Conservation (phyloP, 1,140 invertebrate species). For the Drosophila cardini region DNA sequence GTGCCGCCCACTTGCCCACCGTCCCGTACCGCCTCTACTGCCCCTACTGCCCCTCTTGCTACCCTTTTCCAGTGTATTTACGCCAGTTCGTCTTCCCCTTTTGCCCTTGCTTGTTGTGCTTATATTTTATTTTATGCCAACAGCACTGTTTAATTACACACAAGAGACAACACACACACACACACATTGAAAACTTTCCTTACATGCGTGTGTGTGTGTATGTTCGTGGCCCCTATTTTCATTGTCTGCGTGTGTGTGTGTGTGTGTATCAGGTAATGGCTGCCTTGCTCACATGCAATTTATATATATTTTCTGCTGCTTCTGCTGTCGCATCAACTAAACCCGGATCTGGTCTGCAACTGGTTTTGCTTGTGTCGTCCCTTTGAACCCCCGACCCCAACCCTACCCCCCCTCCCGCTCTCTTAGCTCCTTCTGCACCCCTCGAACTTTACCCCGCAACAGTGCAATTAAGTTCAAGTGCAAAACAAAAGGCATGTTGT, state of each 20-base stretch:
- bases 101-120: constrained; percentile 56
- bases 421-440: too few relatives aligned
- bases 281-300: constrained; percentile 79
- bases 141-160: constrained; percentile 82
- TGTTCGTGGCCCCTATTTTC: constrained; percentile 28
- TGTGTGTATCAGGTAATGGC: constrained; percentile 73
- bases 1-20: constrained; percentile 1
- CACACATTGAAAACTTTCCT: constrained; percentile 40
- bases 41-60: constrained; percentile 23
- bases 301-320: constrained; percentile 66
- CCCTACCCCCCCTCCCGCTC: constrained; percentile 2
- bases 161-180: constrained; percentile 74
- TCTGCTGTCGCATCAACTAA: constrained; percentile 48
- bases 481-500: constrained; percentile 80
- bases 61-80: constrained; percentile 1
- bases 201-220: constrained; percentile 12
- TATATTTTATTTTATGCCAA: constrained; percentile 82
- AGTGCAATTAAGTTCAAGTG: constrained; percentile 80
- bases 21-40: background rate
- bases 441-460: constrained; percentile 10
- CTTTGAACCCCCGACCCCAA: too few relatives aligned
- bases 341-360: constrained; percentile 45
- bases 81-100: constrained; percentile 14
- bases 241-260: constrained; percentile 33
- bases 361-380: constrained; percentile 32